phyloP scores from a whole-genome alignment of 37 sponge, comb jelly and placozoan genomes.

The Lycopodina hypogea region DNA sequence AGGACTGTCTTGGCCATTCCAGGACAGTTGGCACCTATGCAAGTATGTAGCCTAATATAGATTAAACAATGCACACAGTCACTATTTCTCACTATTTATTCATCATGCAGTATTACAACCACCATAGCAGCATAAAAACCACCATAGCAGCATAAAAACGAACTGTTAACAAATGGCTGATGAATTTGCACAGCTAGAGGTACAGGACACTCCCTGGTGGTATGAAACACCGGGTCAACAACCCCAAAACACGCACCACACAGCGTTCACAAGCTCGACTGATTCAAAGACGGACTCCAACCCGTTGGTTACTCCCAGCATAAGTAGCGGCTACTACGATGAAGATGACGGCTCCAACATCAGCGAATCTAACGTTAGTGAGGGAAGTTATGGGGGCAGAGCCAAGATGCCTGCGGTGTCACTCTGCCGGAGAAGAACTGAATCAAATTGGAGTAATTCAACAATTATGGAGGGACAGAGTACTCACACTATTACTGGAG shows the following conservation, averaged over 20 bases:
- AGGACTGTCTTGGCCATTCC: no score
- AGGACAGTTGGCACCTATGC: no score
- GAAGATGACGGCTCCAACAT: conserved; percentile 17
- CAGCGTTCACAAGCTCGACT: background rate
- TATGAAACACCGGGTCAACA: conserved; percentile 17
- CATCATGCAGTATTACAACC: no score
- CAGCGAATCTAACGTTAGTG: conserved; percentile 9
- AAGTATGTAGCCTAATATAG: no score
- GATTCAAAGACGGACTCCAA: background rate
- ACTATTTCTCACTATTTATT: no score
- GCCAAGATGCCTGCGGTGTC: background rate
- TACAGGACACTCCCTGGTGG: conserved; percentile 22
- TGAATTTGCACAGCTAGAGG: background rate
- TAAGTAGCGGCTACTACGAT: conserved; percentile 21
- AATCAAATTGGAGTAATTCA: background rate
- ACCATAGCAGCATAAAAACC: no score
- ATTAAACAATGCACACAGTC: no score
- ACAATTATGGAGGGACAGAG: no score
- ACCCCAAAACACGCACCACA: conserved; percentile 15
- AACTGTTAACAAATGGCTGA: conserved; percentile 4
- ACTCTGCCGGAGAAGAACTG: background rate
- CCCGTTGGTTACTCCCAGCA: conserved; percentile 20
- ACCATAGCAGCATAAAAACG: no score
- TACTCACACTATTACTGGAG: no score
- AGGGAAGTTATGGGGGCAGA: background rate